A percentile compares a stretch with the other conserved stretches of the same genome.
Conservation (phyloP, 1,140 invertebrate genomes). For the Nephotettix cincticeps region DNA sequence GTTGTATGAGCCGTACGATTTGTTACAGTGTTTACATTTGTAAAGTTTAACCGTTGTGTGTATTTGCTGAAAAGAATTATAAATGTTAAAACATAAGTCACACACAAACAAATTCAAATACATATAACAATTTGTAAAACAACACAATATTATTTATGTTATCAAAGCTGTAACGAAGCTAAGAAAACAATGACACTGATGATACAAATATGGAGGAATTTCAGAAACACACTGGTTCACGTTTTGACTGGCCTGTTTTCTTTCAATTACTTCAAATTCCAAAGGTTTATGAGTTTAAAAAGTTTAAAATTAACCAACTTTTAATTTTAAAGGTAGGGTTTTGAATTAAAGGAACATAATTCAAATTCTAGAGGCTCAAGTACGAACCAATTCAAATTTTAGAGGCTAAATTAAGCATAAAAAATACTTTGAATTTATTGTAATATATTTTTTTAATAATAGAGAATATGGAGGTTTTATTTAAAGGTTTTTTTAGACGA, state of each 20-base stretch:
- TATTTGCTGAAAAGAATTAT: conserved; percentile 14
- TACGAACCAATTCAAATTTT: too few species aligned
- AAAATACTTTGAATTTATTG: too few species aligned
- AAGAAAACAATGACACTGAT: too few species aligned
- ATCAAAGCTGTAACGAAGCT: not conserved
- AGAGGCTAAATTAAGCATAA: too few species aligned
- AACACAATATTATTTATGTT: not conserved
- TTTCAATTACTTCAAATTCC: not conserved
- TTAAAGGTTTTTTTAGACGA: too few species aligned
- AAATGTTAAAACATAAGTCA: not conserved
- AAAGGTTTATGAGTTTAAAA: not conserved
- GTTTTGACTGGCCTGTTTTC: not conserved
- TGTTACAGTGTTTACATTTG: conserved; percentile 20
- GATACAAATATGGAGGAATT: not conserved
- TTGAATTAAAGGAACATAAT: too few species aligned
- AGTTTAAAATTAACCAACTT: too few species aligned
- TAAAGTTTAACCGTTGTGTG: not conserved
- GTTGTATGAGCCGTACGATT: not conserved
- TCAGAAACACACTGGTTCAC: too few species aligned
- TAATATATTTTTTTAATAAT: too few species aligned
- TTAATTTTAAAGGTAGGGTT: too few species aligned
- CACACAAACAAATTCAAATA: not conserved
- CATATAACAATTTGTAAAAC: not conserved
- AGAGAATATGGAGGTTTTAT: too few species aligned
- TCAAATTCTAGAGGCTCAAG: too few species aligned